A percentile compares a stretch with the other conserved stretches of the same genome.
These are phyloP conservation scores for Neosilurus mollespiculum DNA, from an alignment of 2,797 vertebrate species.

Conservation along the genomic window DNA sequence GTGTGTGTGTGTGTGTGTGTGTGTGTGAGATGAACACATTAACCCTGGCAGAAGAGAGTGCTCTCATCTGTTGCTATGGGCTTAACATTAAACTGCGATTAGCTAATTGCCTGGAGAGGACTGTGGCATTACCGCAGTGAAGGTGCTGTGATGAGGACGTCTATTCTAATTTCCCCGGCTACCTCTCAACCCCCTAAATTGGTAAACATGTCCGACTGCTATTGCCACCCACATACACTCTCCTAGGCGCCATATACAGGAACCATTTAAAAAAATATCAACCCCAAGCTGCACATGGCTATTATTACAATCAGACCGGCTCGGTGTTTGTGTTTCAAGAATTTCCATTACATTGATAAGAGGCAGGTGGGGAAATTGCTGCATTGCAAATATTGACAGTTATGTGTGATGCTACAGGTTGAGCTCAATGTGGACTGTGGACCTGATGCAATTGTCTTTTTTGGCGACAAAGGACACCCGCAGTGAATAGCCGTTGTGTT, in stretches of 20 bases:
- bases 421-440: not conserved
- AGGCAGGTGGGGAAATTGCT: not conserved
- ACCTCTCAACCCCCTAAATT: conserved; percentile 27
- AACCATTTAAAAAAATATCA: not conserved
- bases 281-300: not conserved
- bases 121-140: conserved; percentile 51
- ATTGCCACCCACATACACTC: conserved; percentile 19
- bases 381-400: conserved; percentile 2
- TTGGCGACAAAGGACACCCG: not conserved
- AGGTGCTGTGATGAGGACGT: conserved; percentile 53
- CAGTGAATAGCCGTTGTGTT: not conserved
- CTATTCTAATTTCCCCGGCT: conserved; percentile 58
- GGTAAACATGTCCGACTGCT: conserved; percentile 25
- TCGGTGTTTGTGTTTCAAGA: not conserved
- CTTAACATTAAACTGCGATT: conserved; percentile 62
- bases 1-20: too few relatives aligned
- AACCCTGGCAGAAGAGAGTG: conserved; percentile 24
- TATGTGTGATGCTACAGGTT: not conserved
- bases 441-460: not conserved
- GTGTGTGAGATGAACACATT: conserved; percentile 20
- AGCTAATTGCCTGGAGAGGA: conserved; percentile 60
- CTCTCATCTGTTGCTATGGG: conserved; percentile 46
- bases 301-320: conserved; percentile 6
- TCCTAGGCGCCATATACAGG: not conserved
- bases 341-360: not conserved